phyloP scores from a whole-genome alignment of 2,113 vertebrate species.

The Ciconia boyciana region DNA sequence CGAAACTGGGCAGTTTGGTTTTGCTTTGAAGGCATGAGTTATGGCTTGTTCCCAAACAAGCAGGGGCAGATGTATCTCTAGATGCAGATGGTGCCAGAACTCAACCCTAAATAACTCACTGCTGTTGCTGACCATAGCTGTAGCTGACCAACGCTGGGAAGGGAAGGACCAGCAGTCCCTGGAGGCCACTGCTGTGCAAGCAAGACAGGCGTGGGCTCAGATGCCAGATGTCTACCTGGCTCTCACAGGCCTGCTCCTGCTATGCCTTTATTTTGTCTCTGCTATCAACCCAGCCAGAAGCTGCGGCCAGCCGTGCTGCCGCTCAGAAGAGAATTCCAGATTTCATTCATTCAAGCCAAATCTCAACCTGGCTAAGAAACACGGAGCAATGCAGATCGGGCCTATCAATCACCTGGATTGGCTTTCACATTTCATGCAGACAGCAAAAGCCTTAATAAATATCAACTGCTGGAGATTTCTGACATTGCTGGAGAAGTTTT shows the following conservation, averaged over 20 bases:
- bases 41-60: not conserved
- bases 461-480: not conserved
- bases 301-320: not conserved
- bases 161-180: not conserved
- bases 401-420: not conserved
- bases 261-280: not conserved
- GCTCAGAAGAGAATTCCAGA: not conserved
- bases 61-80: not conserved
- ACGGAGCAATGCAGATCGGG: not conserved
- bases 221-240: not conserved
- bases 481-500: not conserved
- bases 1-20: not conserved
- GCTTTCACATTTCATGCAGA: not conserved
- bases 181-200: not conserved
- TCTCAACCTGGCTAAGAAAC: not conserved
- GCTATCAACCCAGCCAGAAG: not conserved
- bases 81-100: not conserved
- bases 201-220: not conserved
- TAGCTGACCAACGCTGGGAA: rapidly evolving
- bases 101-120: not conserved
- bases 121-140: not conserved
- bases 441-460: slow-evolving; percentile 1
- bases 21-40: not conserved
- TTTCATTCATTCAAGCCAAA: not conserved
- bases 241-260: not conserved